phyloP scores from a whole-genome alignment of 2,797 vertebrate species.

The Chelidonichthys spinosus region DNA sequence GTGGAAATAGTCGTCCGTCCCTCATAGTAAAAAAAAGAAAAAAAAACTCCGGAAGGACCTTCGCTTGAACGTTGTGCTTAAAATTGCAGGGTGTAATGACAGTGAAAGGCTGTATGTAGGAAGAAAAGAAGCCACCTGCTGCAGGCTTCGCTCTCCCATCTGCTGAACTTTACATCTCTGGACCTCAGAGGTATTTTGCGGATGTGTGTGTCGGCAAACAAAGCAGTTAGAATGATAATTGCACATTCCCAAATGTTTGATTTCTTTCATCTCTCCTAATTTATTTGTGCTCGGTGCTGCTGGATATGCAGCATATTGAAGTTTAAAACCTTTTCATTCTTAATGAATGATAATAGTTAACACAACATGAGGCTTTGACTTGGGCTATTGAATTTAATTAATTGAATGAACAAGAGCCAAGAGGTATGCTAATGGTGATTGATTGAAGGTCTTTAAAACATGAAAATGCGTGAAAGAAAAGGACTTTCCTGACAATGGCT shows the following conservation, averaged over 20 bases:
- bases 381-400: slow-evolving; percentile 74
- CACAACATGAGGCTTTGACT: slow-evolving; percentile 73
- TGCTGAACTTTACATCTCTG: slow-evolving; percentile 60
- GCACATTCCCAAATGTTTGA: slow-evolving; percentile 68
- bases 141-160: slow-evolving; percentile 43
- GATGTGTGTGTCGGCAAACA: slow-evolving; percentile 53
- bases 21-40: slow-evolving; percentile 4
- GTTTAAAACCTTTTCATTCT: slow-evolving; percentile 65
- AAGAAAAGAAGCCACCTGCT: slow-evolving; percentile 28
- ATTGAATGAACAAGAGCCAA: slow-evolving; percentile 68
- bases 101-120: slow-evolving; percentile 1
- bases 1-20: slow-evolving; percentile 7
- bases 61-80: slow-evolving; percentile 7
- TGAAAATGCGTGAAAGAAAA: slow-evolving; percentile 41
- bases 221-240: slow-evolving; percentile 64
- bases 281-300: slow-evolving; percentile 52
- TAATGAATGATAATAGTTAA: slow-evolving; percentile 74
- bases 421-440: slow-evolving; percentile 75
- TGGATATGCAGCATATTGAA: slow-evolving; percentile 66
- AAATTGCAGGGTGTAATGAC: slow-evolving; percentile 11
- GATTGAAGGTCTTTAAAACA: slow-evolving; percentile 66
- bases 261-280: slow-evolving; percentile 61
- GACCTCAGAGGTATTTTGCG: slow-evolving; percentile 57
- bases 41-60: background rate
- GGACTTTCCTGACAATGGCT: slow-evolving; percentile 37